Conservation (phyloP, 2,888 invertebrate species). For the Cotesia congregata region DNA sequence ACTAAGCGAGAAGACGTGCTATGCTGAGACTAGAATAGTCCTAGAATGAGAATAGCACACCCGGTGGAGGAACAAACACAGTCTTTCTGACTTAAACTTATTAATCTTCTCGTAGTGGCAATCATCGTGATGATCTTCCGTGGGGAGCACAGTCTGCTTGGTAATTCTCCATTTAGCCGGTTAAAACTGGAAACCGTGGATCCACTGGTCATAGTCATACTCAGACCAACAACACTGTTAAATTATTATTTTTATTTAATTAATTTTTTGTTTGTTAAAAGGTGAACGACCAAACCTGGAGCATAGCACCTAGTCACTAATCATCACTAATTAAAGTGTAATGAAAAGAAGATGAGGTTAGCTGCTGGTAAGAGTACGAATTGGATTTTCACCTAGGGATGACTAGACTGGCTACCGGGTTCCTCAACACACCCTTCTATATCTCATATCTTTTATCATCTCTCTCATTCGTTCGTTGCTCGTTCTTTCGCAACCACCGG, state of each 20-base stretch:
- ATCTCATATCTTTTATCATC: background rate
- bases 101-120: constrained; percentile 9
- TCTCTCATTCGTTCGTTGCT: background rate
- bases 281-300: constrained; percentile 33
- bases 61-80: constrained; percentile 25
- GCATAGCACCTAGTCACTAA: constrained; percentile 38
- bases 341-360: constrained; percentile 17
- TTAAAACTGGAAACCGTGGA: constrained; percentile 14
- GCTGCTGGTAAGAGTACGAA: constrained; percentile 18
- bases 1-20: constrained; percentile 51
- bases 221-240: constrained; percentile 11
- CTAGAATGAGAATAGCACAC: constrained; percentile 57
- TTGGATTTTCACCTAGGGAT: constrained; percentile 40
- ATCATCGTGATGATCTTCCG: background rate
- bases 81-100: constrained; percentile 29
- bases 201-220: background rate
- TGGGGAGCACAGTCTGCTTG: background rate
- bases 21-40: constrained; percentile 55
- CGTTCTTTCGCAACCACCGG: constrained; percentile 34
- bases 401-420: constrained; percentile 33
- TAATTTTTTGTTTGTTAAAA: background rate
- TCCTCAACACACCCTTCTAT: constrained; percentile 25
- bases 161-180: background rate
- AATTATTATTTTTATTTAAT: background rate
- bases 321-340: constrained; percentile 34